Evolutionary conservation across 2,888 invertebrate genomes (phyloP), one percentile per base, ranked within the genome.

Genomic region (Lycaena phlaeas): DNA sequence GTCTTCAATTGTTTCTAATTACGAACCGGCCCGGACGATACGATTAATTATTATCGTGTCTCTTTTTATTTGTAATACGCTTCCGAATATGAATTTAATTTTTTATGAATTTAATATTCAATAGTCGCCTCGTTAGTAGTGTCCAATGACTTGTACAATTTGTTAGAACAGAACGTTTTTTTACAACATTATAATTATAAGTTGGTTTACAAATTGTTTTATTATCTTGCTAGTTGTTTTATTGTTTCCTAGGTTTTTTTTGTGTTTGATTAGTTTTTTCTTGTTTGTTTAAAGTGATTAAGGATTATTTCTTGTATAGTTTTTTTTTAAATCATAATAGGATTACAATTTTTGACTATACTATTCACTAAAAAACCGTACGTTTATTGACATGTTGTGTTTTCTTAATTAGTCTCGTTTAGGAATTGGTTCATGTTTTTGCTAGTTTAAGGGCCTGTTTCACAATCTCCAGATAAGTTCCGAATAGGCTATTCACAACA

Each of bases 1-100:
- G 70, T 76, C 68, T 74, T 73, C 78, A 75, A 78, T 79, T 78
- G 76, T 75, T 77, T 78, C 71, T 76, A 76, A 79, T 81, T 78
- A 76, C 67, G 66, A 67, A 67, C 65, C 74, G 68, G 71, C 75
- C n/a, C 70, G 75, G 75, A 77, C 75, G 74, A 74, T 73, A 74
- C 69, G 59, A 70, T 68, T 76, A 75, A 77, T 77, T 76, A 71
- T 70, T 56, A 48, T 56, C 57, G 55, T 61, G 68, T 74, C 69
- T 70, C 54, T 53, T 69, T 74, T 70, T 70, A 72, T 62, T 72
- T 70, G n/a, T 74, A 76, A 78, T 76, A 68, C 69, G 60, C 76
- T 77, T 71, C 70, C 68, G 68, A 76, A 73, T 67, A 65, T 68
- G 56, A 64, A 64, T 56, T 53, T 5, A 15, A 18, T 22, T 34